Base-by-base conservation (phyloP, 2,797 vertebrate species). In the Darevskia mixta region DNA sequence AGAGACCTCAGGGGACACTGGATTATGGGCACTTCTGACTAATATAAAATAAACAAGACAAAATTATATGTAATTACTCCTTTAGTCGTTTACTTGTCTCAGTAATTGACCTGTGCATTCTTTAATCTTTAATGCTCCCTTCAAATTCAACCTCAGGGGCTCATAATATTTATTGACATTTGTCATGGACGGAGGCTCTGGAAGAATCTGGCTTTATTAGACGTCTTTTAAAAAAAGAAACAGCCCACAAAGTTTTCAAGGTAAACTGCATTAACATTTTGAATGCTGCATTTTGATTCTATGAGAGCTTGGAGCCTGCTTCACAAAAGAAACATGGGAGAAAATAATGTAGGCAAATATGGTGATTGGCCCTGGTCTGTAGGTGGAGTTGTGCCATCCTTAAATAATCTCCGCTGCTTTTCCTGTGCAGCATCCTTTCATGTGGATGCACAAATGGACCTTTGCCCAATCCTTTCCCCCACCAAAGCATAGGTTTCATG, bases 91-190 rank as follows among this genome's bases (percentile, higher is more conserved):
- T 94, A 91, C 91, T 95, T 94, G 88, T 91, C 93, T 96, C 93
- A 90, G 82, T 94, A 95, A 96, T 96, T 96, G 96, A 96, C 95
- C 96, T 92, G 92, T 92, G 93, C 91, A 80, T 95, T 94, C 94
- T 96, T 96, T 96, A 95, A 95, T 96, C 94, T 96, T 96, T 95
- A 95, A 96, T 94, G 95, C 90, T 89, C 91, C 92, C 95, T 96
- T 95, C 93, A 94, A 95, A 96, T 95, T 94, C 96, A 95, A 95
- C 96, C 95, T 95, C 90, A 2, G 95, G 96, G 96, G 96, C 92
- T 92, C 94, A 93, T 95, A 94, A 86, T 66, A 87, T 94, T 95
- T 95, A 95, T 90, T 95, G 96, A 95, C 90, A 45, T 95, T 95
- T 94, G 95, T 96, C 95, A 93, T 90, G 91, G 88, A 73, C 90